Conservation (phyloP, 1,140 invertebrate species). For the Apis cerana region DNA sequence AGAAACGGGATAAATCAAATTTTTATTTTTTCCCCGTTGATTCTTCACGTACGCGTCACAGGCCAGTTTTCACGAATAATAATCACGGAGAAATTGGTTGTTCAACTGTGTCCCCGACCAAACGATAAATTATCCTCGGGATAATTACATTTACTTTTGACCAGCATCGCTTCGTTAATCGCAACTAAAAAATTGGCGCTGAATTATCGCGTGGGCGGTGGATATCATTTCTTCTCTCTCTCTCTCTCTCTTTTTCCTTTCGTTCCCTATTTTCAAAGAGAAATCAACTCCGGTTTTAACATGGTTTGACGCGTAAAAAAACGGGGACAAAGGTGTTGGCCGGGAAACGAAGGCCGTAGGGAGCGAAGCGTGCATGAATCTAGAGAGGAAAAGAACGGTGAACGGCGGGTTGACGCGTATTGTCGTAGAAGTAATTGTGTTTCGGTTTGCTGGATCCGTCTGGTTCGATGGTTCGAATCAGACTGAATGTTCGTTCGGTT, state of each 20-base stretch:
- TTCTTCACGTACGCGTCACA: no score
- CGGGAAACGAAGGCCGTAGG: neutral
- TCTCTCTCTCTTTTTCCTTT: neutral
- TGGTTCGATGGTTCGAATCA: constrained; percentile 63
- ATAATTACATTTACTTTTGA: neutral
- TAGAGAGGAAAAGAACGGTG: neutral
- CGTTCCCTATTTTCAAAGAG: neutral
- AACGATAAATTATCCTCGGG: constrained; percentile 5
- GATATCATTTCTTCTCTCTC: neutral
- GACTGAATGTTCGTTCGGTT: constrained; percentile 63
- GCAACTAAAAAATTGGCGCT: neutral
- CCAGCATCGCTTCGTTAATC: neutral
- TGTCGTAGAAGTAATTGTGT: constrained; percentile 47
- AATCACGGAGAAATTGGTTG: neutral
- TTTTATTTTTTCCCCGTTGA: neutral
- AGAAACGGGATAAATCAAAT: neutral
- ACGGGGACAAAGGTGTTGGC: neutral
- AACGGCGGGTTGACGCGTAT: constrained; percentile 26
- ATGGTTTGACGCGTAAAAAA: neutral
- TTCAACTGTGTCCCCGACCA: neutral
- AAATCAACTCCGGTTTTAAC: neutral
- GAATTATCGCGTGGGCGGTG: neutral
- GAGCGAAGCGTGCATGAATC: neutral
- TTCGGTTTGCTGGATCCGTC: constrained; percentile 59
- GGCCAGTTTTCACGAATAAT: neutral